Conservation (phyloP, 2,888 invertebrate genomes). For the Electrophaes corylata region DNA sequence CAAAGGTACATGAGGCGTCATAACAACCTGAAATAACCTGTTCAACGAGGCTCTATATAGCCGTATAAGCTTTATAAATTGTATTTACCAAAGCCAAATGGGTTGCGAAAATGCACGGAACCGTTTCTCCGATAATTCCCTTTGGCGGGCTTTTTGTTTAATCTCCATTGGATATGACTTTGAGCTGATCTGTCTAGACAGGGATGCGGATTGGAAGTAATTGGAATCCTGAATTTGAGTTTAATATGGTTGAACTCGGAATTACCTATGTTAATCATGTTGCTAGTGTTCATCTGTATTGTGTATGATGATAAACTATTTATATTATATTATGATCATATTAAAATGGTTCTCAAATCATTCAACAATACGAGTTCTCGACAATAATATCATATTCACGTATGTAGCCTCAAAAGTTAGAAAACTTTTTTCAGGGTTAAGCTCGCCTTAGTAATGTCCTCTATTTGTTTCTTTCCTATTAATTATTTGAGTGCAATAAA, state of each 20-base stretch:
- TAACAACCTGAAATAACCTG: not conserved
- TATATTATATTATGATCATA: constrained; percentile 21
- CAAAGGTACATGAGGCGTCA: not conserved
- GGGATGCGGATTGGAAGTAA: constrained; percentile 2
- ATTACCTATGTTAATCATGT: constrained; percentile 46
- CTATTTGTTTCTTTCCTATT: too few species aligned
- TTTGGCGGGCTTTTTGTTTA: constrained; percentile 17
- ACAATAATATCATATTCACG: too few species aligned
- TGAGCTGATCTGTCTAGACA: constrained; percentile 21
- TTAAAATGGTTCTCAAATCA: constrained; percentile 44
- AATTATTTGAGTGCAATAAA: too few species aligned
- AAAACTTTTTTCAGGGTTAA: too few species aligned
- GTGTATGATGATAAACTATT: constrained; percentile 35
- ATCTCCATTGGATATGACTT: constrained; percentile 16
- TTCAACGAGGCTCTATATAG: not conserved
- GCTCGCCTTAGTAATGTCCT: too few species aligned
- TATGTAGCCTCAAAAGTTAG: too few species aligned
- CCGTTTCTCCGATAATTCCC: constrained; percentile 10
- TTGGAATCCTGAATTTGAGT: too few species aligned
- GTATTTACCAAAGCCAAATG: constrained; percentile 17
- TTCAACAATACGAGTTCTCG: constrained; percentile 3
- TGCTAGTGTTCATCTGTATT: constrained; percentile 37
- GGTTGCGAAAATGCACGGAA: constrained; percentile 12
- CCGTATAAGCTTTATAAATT: constrained; percentile 7
- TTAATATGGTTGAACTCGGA: constrained; percentile 40